Conservation (phyloP, 2,888 invertebrate genomes). For the Standfussiana lucernea region DNA sequence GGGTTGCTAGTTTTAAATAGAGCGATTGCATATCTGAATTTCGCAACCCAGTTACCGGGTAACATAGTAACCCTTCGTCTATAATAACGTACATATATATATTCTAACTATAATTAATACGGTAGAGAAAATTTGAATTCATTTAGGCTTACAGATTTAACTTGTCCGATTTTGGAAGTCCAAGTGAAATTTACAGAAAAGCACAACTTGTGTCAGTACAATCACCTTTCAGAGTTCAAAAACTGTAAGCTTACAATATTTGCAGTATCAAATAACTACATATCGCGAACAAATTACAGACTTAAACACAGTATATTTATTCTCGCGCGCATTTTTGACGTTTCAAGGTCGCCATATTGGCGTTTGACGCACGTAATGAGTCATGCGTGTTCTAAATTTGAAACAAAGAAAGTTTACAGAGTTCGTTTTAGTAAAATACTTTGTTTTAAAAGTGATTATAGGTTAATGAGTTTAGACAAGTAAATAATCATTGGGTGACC, state of each 20-base stretch:
- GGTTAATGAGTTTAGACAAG: conserved; percentile 40
- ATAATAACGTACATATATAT: no score
- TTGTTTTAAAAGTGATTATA: conserved; percentile 31
- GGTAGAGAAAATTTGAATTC: neutral
- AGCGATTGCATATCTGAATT: neutral
- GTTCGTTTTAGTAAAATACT: conserved; percentile 20
- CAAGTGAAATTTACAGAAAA: neutral
- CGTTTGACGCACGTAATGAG: conserved; percentile 75
- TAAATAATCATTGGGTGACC: conserved; percentile 21
- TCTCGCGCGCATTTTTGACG: conserved; percentile 78
- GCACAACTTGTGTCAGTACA: neutral
- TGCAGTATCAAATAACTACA: conserved; percentile 57
- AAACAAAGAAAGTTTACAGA: conserved; percentile 64
- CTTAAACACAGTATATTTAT: conserved; percentile 40
- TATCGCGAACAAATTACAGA: conserved; percentile 41
- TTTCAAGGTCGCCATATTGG: conserved; percentile 77
- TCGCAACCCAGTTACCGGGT: no score
- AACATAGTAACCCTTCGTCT: no score
- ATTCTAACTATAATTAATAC: neutral
- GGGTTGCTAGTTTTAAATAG: no score
- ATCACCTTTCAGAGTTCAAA: conserved; percentile 4
- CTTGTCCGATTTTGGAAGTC: neutral
- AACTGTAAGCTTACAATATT: conserved; percentile 28
- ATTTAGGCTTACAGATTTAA: neutral
- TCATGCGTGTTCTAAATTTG: conserved; percentile 65